Evolutionary conservation across 2,113 vertebrate species (phyloP), one percentile per base, ranked within the genome.

Genomic region (Puma concolor): DNA sequence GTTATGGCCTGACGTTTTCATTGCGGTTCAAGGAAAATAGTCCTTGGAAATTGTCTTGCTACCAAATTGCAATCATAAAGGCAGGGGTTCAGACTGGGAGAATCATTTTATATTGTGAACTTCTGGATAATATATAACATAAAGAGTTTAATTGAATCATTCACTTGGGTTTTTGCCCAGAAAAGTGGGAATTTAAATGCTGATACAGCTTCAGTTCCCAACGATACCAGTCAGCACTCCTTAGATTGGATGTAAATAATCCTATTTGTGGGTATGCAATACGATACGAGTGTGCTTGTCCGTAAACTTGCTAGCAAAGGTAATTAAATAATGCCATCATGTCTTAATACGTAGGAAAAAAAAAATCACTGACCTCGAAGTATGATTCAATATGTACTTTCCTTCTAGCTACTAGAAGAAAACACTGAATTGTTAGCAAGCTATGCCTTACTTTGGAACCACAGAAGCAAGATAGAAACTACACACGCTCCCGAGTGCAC

Each of bases 241-340:
- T 99, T 99, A 99, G 99, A 99, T 99, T 99, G 98, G 98, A 99
- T 98, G 99, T 99, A 99, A 99, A 99, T 99, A 99, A 99, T 99
- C 98, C 99, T 98, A 98, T 99, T 99, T 99, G 98, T 87, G 91
- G 98, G 98, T 98, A 98, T 97, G 98, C 98, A 98, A 96, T 98
- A 97, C 95, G 97, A 98, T 98, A 88, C 95, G 96, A 94, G 95
- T 95, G 97, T 97, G 97, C 98, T 98, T 98, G 98, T 98, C 97
- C 97, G 97, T 98, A 98, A 99, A 99, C 98, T 99, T 98, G 98
- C 98, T 98, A 98, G 98, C 98, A 99, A 98, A 99, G 98, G 98
- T 99, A 99, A 99, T 99, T 99, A 99, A 99, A 99, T 99, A 99
- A 99, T 98, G 98, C 98, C 83, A 98, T 98, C 98, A 98, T 98